Conservation (phyloP, 2,888 invertebrate genomes). For the Andrena bucephala region DNA sequence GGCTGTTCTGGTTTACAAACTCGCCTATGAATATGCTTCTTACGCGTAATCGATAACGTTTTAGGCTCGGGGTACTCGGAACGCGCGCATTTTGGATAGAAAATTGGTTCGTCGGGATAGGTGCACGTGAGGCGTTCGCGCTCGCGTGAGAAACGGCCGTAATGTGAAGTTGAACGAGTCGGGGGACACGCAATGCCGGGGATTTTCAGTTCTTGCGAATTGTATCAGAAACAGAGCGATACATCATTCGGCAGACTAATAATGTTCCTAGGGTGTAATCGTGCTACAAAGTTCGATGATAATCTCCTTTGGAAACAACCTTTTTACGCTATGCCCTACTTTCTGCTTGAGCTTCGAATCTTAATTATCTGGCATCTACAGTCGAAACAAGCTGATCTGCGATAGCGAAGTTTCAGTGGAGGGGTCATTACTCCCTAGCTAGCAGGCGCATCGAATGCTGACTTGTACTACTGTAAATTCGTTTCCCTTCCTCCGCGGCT, state of each 20-base stretch:
- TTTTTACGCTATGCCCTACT: not conserved
- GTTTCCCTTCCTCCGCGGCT: constrained; percentile 49
- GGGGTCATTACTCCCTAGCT: constrained; percentile 37
- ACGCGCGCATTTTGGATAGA: constrained; percentile 43
- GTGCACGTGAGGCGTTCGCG: constrained; percentile 50
- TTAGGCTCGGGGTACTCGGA: constrained; percentile 27
- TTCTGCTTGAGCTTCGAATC: not conserved
- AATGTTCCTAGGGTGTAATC: constrained; percentile 14
- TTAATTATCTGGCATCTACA: not conserved
- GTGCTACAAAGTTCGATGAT: not conserved
- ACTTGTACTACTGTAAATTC: constrained; percentile 59
- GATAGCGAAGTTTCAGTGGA: constrained; percentile 22
- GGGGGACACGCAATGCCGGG: constrained; percentile 69
- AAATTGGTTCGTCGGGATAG: constrained; percentile 61
- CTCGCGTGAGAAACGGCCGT: constrained; percentile 72
- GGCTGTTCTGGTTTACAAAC: not conserved
- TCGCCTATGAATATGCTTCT: not conserved
- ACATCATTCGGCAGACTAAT: constrained; percentile 29
- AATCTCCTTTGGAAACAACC: not conserved
- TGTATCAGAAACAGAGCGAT: constrained; percentile 36
- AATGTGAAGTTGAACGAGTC: constrained; percentile 71
- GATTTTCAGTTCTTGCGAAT: constrained; percentile 61
- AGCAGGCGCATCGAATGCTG: constrained; percentile 43
- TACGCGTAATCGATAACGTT: not conserved
- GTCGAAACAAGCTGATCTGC: constrained; percentile 2